Percentiles rank a stretch among this genome's conserved stretches.
Evolutionary conservation across 2,797 vertebrate genomes (phyloP).

Genomic region (Bryconaethiops microstoma): DNA sequence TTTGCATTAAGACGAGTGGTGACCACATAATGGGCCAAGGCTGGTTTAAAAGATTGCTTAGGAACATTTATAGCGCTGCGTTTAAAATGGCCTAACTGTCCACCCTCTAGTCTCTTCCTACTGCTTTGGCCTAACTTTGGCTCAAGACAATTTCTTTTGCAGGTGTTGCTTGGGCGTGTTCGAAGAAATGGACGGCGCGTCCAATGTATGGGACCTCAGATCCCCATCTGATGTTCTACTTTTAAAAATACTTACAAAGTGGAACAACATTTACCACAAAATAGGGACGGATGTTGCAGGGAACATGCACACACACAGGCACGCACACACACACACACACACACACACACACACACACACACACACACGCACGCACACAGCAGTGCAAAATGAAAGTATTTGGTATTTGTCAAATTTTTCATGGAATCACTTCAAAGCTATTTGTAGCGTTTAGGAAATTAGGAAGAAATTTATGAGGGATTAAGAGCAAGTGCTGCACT

Average conservation of each 20-base stretch:
- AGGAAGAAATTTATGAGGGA: constrained; percentile 67
- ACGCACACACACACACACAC: too few relatives aligned
- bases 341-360: too few relatives aligned
- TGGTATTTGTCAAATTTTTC: constrained; percentile 59
- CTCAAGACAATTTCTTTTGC: constrained; percentile 74
- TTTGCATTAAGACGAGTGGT: constrained; percentile 75
- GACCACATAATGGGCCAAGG: constrained; percentile 74
- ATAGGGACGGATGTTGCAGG: constrained; percentile 33
- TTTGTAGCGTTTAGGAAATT: constrained; percentile 65
- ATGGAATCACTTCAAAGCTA: constrained; percentile 70
- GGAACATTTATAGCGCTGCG: constrained; percentile 50
- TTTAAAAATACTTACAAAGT: constrained; percentile 44
- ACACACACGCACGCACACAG: neutral
- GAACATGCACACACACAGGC: neutral
- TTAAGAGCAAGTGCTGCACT: constrained; percentile 72
- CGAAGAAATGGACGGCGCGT: constrained; percentile 52
- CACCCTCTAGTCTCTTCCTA: constrained; percentile 59
- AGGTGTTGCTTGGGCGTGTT: constrained; percentile 67
- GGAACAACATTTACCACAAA: constrained; percentile 37
- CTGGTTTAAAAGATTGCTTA: constrained; percentile 72
- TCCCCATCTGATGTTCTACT: constrained; percentile 33
- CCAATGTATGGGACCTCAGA: constrained; percentile 30
- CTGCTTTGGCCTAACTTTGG: constrained; percentile 55
- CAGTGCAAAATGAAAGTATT: constrained; percentile 9
- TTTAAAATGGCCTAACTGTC: constrained; percentile 74